Conservation (phyloP, 2,888 invertebrate genomes). For the Yponomeuta sedellus region DNA sequence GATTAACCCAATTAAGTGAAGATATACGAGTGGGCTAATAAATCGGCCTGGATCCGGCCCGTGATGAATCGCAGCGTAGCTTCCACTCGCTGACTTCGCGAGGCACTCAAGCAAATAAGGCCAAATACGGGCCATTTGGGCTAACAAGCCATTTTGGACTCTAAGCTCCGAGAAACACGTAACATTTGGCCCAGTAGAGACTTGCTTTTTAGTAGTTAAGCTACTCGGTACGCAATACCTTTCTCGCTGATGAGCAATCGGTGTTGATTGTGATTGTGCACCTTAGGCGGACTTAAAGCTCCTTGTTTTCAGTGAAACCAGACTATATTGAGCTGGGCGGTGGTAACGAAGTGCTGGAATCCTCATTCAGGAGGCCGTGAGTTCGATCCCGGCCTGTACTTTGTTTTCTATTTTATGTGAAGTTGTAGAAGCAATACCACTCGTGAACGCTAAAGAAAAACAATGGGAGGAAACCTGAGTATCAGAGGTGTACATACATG, state of each 20-base stretch:
- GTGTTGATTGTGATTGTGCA: background rate
- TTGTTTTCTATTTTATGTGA: no score
- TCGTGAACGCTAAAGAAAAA: no score
- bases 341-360: no score
- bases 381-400: no score
- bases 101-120: constrained; percentile 9
- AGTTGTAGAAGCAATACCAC: no score
- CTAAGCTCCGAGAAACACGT: background rate
- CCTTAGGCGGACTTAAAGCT: background rate
- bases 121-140: constrained; percentile 9
- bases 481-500: no score
- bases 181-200: background rate
- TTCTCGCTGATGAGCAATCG: background rate
- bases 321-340: no score
- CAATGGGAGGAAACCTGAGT: no score
- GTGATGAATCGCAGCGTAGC: constrained; percentile 12
- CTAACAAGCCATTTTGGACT: background rate
- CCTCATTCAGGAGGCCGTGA: no score
- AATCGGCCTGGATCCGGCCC: constrained; percentile 10
- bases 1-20: constrained; percentile 15
- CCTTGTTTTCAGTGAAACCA: no score
- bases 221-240: background rate
- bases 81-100: constrained; percentile 13
- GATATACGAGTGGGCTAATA: constrained; percentile 17
- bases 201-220: background rate